These are phyloP conservation scores for Phoxinus phoxinus DNA, from an alignment of 2,113 vertebrate genomes.

Conservation along the genomic window DNA sequence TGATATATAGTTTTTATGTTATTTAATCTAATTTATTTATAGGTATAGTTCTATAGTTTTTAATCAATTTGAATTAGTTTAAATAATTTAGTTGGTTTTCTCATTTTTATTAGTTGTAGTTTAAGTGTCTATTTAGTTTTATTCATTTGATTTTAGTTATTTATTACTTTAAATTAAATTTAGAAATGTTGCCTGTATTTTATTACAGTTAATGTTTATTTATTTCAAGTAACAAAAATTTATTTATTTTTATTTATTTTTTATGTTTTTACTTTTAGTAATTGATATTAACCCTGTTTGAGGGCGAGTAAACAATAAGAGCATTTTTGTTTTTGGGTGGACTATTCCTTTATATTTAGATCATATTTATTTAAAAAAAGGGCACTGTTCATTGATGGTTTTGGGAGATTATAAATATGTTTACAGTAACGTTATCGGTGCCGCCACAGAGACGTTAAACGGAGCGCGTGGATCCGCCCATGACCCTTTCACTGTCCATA, in stretches of 20 bases:
- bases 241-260: background rate
- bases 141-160: too few species aligned
- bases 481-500: conserved; percentile 21
- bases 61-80: too few species aligned
- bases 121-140: too few species aligned
- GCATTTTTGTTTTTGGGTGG: background rate
- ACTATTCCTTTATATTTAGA: background rate
- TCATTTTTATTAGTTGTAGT: too few species aligned
- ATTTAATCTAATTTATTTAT: background rate
- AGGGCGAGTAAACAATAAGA: background rate
- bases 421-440: background rate
- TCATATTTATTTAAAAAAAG: background rate
- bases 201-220: background rate
- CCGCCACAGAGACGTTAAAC: background rate
- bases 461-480: background rate
- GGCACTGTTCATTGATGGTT: too few species aligned
- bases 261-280: background rate
- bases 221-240: background rate
- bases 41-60: background rate
- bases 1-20: background rate
- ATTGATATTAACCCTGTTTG: background rate
- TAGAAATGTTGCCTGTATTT: background rate
- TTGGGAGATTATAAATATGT: background rate
- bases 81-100: too few species aligned
- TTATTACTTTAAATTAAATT: too few species aligned